Base-by-base conservation (phyloP, 2,113 vertebrate genomes). In the Echinops telfairi region DNA sequence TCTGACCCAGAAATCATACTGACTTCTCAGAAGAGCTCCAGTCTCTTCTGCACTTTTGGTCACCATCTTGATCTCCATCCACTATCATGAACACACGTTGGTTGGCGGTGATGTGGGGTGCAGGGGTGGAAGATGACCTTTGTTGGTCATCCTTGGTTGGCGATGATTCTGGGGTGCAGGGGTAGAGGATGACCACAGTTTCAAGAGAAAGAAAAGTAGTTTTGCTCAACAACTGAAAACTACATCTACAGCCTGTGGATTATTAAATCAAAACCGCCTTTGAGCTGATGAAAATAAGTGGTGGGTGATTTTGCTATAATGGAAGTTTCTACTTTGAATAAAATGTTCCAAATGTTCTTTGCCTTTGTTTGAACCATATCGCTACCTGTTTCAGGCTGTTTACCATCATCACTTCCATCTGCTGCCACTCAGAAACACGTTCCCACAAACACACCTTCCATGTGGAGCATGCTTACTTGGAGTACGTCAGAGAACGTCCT, bases 141-240 rank as follows among this genome's bases (percentile, higher is more conserved):
- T 7, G 40, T 40, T 40, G 40, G 40, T 40, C 40, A 40, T 40
- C 40, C 40, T 8, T 10, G 47, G 47, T 53, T 53, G 47, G 47
- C 10, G 12, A 14, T 53, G 47, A 53, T 53, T 40, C 40, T 40
- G 40, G 47, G 2, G n/a, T 71, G 70, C 5, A n/a, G 31, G 70
- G 9, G 70, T 33, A n/a, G n/a, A 10, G 10, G 27, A 22, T 22
- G 27, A 16, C 66, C 33, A 58, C 47, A 80, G 82, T 19, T 86
- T 58, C 70, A 53, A 58, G 17, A 92, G 43, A 83, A 82, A 53
- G 31, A 10, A 85, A 93, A 62, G 19, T 40, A 88, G 38, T 83
- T 90, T 62, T 76, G 58, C 20, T 29, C 57, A 88, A 77, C 86
- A 47, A n/a, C 16, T 36, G 11, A 80, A 58, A 29, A 76, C 15